A percentile compares a stretch with the other conserved stretches of the same genome.
Conservation (phyloP, 2,113 vertebrate species). For the Osmerus eperlanus region DNA sequence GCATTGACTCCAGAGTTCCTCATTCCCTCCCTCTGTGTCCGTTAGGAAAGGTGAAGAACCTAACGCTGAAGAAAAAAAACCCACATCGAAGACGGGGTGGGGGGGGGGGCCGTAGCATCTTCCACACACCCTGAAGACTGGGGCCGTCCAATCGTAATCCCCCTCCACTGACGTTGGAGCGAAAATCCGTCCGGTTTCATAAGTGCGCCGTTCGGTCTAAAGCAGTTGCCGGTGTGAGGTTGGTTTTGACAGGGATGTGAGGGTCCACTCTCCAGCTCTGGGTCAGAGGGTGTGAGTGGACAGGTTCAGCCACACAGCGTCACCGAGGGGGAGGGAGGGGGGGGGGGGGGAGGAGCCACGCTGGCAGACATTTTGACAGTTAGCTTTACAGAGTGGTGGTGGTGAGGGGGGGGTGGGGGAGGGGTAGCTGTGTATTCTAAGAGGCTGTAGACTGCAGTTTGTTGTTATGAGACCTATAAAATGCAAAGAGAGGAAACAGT, state of each 20-base stretch:
- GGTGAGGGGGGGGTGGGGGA: background rate
- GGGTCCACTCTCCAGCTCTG: no score
- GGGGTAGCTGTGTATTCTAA: conserved; percentile 74
- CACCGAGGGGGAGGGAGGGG: conserved; percentile 40
- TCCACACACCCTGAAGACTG: no score
- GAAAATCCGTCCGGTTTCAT: background rate
- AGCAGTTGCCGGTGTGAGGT: background rate
- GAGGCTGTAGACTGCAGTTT: conserved; percentile 94
- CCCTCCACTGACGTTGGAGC: background rate
- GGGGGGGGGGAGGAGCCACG: conserved; percentile 75
- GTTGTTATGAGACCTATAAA: conserved; percentile 98
- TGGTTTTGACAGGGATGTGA: no score
- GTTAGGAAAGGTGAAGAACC: no score
- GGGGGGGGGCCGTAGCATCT: no score
- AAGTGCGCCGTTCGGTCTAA: background rate
- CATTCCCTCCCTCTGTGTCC: no score
- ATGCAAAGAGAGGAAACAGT: conserved; percentile 71
- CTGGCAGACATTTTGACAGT: conserved; percentile 66
- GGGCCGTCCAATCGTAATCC: background rate
- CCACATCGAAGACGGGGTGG: no score
- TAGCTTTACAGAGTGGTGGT: conserved; percentile 70
- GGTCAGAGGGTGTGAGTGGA: background rate
- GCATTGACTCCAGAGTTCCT: background rate
- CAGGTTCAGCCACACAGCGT: conserved; percentile 27
- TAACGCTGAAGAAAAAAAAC: no score